Base-by-base conservation (phyloP, 2,797 vertebrate species). In the Scyliorhinus canicula region DNA sequence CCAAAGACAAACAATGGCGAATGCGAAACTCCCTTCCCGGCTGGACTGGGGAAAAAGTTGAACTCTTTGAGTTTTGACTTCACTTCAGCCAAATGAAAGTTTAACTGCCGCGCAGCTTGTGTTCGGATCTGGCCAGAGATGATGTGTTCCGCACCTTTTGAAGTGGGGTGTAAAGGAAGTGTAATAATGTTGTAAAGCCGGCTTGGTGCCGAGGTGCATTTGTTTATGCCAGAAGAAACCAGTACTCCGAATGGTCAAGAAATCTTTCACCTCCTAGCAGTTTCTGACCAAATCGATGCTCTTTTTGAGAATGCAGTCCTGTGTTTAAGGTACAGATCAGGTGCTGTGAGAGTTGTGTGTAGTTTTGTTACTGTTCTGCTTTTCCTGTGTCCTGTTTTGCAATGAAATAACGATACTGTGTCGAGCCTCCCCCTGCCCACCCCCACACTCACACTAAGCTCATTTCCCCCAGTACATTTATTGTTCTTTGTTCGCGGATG, bases 401-500 rank as follows among this genome's bases (percentile, higher is more conserved):
- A 26, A 44, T 63, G 57, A 91, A 65, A 91, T 91, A 44, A n/a
- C 57, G 88, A 50, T 91, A 91, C 88, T 63, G 8, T 11, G 19
- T 63, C 57, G 88, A 35, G 57, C 44, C 88, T 65, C 19, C n/a
- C 40, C 93, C 47, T 52, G 35, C 40, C 91, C 24, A 6, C 82
- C 82, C 21, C 60, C 21, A 21, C 91, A 71, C 8, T 11, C 91
- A 50, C 93, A 71, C 26, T 40, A 69, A 69, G 90, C 65, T 40
- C 40, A 31, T 47, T 44, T 93, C 26, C 40, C 65, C 40, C 65
- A 67, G 60, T 31, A 71, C 16, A 91, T 94, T 31, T 50, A 31
- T 52, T 67, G 44, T 52, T 71, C 93, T 69, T 91, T 94, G 93
- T 94, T 94, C 93, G 35, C 52, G 67, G 16, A 3, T 35, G 93